Percentiles rank a stretch among this genome's conserved stretches.
These are phyloP conservation scores for Salpingus planirostris DNA, from an alignment of 2,888 invertebrate species.

Conservation along the genomic window DNA sequence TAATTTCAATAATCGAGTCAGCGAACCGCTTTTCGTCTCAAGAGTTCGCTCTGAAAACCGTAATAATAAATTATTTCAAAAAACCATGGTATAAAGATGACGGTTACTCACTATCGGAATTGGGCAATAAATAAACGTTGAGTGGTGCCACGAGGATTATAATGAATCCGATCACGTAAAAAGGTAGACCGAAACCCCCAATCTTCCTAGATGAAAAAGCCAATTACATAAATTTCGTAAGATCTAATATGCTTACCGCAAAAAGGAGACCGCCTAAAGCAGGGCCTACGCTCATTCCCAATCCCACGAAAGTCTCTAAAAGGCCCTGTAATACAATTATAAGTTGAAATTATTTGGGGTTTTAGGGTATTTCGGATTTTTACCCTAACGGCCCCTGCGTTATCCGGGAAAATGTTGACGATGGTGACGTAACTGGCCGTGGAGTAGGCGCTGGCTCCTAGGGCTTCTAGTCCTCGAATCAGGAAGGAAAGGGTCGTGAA, in stretches of 20 bases:
- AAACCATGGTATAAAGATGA: too few species aligned
- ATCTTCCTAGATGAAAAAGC: slow-evolving; percentile 54
- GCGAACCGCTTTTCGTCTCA: slow-evolving; percentile 47
- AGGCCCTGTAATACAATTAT: slow-evolving; percentile 60
- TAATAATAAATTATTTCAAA: slow-evolving; percentile 1
- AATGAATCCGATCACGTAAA: slow-evolving; percentile 60
- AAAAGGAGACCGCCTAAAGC: slow-evolving; percentile 69
- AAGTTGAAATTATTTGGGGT: too few species aligned
- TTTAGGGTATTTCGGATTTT: too few species aligned
- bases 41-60: slow-evolving; percentile 34
- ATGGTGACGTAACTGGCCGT: slow-evolving; percentile 71
- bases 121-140: slow-evolving; percentile 51
- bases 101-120: slow-evolving; percentile 53
- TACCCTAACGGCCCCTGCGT: slow-evolving; percentile 62
- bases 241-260: slow-evolving; percentile 52
- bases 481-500: slow-evolving; percentile 62
- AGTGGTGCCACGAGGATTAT: slow-evolving; percentile 58
- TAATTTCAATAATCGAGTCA: slow-evolving; percentile 52
- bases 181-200: slow-evolving; percentile 72
- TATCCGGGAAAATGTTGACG: slow-evolving; percentile 65
- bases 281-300: slow-evolving; percentile 74
- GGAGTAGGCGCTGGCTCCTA: slow-evolving; percentile 66
- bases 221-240: slow-evolving; percentile 7
- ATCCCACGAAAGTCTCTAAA: slow-evolving; percentile 68
- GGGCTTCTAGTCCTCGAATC: slow-evolving; percentile 62